These are phyloP conservation scores for Drosophila leontia DNA, from an alignment of 1,140 invertebrate genomes.

Conservation along the genomic window DNA sequence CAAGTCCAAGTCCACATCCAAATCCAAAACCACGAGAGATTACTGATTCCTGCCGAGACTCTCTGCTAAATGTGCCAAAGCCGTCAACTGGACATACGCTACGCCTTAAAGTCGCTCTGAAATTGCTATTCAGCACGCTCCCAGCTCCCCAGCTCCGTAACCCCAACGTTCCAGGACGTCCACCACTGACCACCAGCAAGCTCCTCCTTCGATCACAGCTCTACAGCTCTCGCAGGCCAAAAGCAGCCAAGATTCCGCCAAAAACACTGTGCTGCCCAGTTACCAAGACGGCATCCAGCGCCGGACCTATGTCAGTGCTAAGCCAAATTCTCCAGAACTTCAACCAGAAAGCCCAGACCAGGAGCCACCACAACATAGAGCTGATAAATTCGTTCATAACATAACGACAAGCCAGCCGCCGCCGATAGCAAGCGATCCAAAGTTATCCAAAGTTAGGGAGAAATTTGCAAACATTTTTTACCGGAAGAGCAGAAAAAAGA, in stretches of 20 bases:
- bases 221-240: not conserved
- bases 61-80: slow-evolving; percentile 59
- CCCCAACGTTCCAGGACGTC: slow-evolving; percentile 11
- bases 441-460: slow-evolving; percentile 58
- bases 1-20: slow-evolving; percentile 8
- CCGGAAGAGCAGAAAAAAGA: slow-evolving; percentile 80
- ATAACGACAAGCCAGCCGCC: slow-evolving; percentile 64
- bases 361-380: slow-evolving; percentile 77
- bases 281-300: slow-evolving; percentile 79
- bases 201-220: not conserved
- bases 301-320: slow-evolving; percentile 83
- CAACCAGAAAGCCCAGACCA: slow-evolving; percentile 74
- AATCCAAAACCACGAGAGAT: slow-evolving; percentile 21
- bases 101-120: slow-evolving; percentile 38
- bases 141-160: slow-evolving; percentile 4
- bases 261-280: slow-evolving; percentile 54
- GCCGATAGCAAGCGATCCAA: slow-evolving; percentile 25
- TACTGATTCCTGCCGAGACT: slow-evolving; percentile 12
- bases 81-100: slow-evolving; percentile 66
- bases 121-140: not conserved
- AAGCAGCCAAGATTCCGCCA: slow-evolving; percentile 73
- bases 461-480: slow-evolving; percentile 82
- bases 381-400: slow-evolving; percentile 84
- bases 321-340: slow-evolving; percentile 77
- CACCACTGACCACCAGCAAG: not conserved